Conservation (phyloP, 1,140 invertebrate genomes). For the Araneus ventricosus region DNA sequence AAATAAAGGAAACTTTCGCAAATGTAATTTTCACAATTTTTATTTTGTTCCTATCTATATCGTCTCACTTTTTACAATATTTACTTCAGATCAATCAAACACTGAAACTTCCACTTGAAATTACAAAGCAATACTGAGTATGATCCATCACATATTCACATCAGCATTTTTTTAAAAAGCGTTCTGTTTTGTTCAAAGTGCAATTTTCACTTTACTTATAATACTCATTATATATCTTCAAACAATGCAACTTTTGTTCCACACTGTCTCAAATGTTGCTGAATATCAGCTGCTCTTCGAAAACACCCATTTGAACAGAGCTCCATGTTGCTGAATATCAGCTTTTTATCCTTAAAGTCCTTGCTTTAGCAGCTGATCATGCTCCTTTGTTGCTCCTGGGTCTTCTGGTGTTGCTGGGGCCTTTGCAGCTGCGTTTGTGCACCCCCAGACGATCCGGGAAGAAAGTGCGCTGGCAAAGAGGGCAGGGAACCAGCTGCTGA, state of each 20-base stretch:
- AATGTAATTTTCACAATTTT: no score
- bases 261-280: not conserved
- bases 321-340: conserved; percentile 48
- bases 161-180: not conserved
- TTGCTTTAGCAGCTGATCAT: not conserved
- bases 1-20: no score
- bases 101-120: not conserved
- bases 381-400: conserved; percentile 63
- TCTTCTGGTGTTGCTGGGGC: conserved; percentile 4
- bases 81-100: not conserved
- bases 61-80: not conserved
- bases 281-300: not conserved
- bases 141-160: not conserved
- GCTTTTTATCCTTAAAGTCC: not conserved
- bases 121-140: not conserved
- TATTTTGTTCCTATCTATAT: no score
- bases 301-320: not conserved
- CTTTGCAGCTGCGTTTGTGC: conserved; percentile 85
- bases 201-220: not conserved
- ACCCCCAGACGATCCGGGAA: conserved; percentile 85
- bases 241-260: not conserved
- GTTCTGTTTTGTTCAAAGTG: not conserved
- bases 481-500: conserved; percentile 84
- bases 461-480: conserved; percentile 86
- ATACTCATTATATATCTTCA: not conserved